These are phyloP conservation scores for Toxonevra muliebris DNA, from an alignment of 2,888 invertebrate species.

Conservation along the genomic window DNA sequence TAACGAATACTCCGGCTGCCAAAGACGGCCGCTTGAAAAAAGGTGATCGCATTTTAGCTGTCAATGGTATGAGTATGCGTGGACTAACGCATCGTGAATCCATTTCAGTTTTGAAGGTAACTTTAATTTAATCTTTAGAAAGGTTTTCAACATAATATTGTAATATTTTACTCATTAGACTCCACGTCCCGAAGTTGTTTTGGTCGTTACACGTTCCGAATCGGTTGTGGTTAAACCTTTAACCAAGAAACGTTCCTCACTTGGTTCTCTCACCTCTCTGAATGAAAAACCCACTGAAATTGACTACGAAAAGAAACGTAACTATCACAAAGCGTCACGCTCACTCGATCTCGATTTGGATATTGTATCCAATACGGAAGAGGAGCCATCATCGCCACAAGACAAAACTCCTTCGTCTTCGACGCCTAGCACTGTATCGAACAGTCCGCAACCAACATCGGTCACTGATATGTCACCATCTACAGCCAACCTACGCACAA, in stretches of 20 bases:
- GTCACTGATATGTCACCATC: slow-evolving; percentile 29
- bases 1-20: slow-evolving; percentile 86
- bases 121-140: slow-evolving; percentile 83
- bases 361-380: slow-evolving; percentile 60
- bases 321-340: slow-evolving; percentile 63
- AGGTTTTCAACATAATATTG: slow-evolving; percentile 65
- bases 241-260: slow-evolving; percentile 63
- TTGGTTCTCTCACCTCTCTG: slow-evolving; percentile 64
- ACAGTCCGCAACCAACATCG: slow-evolving; percentile 50
- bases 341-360: slow-evolving; percentile 64
- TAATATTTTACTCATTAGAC: slow-evolving; percentile 66
- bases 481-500: slow-evolving; percentile 51
- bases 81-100: slow-evolving; percentile 89
- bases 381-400: slow-evolving; percentile 5
- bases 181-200: slow-evolving; percentile 80
- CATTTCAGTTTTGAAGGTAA: slow-evolving; percentile 84
- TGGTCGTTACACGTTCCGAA: slow-evolving; percentile 75
- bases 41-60: slow-evolving; percentile 88
- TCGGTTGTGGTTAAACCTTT: slow-evolving; percentile 60
- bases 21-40: slow-evolving; percentile 85
- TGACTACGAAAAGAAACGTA: slow-evolving; percentile 61
- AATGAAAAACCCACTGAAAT: slow-evolving; percentile 61
- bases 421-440: slow-evolving; percentile 47
- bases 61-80: slow-evolving; percentile 85
- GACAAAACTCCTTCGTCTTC: slow-evolving; percentile 22